Conservation (phyloP, 2,113 vertebrate species). For the Ovibos moschatus region DNA sequence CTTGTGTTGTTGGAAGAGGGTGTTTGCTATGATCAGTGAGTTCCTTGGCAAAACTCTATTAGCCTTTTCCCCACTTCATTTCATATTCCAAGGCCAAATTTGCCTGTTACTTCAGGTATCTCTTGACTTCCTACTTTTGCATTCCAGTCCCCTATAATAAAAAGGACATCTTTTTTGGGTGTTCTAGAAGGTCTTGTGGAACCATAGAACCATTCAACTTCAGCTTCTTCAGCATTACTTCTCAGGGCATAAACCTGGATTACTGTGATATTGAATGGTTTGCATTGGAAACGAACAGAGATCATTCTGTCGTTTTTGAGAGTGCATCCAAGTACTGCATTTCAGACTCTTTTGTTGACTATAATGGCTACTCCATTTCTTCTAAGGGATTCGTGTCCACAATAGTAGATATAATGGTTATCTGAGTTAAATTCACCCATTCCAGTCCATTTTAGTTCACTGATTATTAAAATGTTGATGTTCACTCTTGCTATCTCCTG, state of each 20-base stretch:
- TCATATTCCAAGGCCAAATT: neutral
- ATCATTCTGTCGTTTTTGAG: neutral
- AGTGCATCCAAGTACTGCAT: neutral
- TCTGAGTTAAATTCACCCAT: neutral
- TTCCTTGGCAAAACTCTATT: neutral
- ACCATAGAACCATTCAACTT: neutral
- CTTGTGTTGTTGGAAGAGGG: neutral
- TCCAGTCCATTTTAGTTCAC: neutral
- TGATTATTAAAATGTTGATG: neutral
- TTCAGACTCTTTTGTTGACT: neutral
- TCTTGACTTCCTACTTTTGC: neutral
- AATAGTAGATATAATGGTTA: neutral
- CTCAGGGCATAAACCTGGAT: neutral
- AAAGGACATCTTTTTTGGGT: neutral
- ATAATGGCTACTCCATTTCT: neutral
- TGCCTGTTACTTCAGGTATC: neutral
- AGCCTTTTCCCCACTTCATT: neutral
- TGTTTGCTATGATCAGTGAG: neutral
- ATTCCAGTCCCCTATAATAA: neutral
- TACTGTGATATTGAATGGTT: neutral
- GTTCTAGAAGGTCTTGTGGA: neutral
- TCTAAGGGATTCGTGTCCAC: neutral
- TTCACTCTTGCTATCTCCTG: neutral
- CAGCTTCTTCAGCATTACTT: neutral
- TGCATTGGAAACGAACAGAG: neutral